phyloP scores from a whole-genome alignment of 2,797 vertebrate genomes.

The Nannoperca obscura region DNA sequence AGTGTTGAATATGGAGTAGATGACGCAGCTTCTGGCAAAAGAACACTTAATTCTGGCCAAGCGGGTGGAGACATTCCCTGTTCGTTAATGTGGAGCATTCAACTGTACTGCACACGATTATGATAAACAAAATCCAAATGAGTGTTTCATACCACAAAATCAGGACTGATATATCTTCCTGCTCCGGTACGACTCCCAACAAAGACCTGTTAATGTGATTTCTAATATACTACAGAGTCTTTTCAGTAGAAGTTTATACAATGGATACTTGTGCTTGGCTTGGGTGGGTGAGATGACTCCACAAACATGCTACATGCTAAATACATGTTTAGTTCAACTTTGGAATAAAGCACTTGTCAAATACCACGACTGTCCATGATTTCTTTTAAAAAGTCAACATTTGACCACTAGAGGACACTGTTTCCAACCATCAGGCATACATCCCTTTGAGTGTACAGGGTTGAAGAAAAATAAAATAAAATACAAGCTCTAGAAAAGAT shows the following conservation, averaged over 20 bases:
- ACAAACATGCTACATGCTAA: slow-evolving; percentile 13
- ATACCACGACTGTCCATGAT: slow-evolving; percentile 41
- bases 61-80: slow-evolving; percentile 20
- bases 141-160: slow-evolving; percentile 32
- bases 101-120: slow-evolving; percentile 14
- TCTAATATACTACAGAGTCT: slow-evolving; percentile 13
- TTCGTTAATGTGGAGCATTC: slow-evolving; percentile 8
- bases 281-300: slow-evolving; percentile 37
- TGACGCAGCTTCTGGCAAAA: background rate
- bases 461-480: slow-evolving; percentile 10
- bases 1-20: slow-evolving; percentile 1
- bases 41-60: background rate
- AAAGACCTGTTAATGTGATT: slow-evolving; percentile 16
- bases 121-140: slow-evolving; percentile 14
- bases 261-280: slow-evolving; percentile 61
- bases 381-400: slow-evolving; percentile 30
- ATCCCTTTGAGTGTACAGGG: slow-evolving; percentile 37
- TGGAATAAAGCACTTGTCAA: slow-evolving; percentile 54
- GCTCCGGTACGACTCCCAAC: slow-evolving; percentile 3
- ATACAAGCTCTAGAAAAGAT: slow-evolving; percentile 51
- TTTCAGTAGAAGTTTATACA: slow-evolving; percentile 35
- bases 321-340: slow-evolving; percentile 20
- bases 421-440: slow-evolving; percentile 45
- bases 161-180: slow-evolving; percentile 7
- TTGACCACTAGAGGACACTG: slow-evolving; percentile 58